Conservation (phyloP, 2,888 invertebrate species). For the Limulus polyphemus region DNA sequence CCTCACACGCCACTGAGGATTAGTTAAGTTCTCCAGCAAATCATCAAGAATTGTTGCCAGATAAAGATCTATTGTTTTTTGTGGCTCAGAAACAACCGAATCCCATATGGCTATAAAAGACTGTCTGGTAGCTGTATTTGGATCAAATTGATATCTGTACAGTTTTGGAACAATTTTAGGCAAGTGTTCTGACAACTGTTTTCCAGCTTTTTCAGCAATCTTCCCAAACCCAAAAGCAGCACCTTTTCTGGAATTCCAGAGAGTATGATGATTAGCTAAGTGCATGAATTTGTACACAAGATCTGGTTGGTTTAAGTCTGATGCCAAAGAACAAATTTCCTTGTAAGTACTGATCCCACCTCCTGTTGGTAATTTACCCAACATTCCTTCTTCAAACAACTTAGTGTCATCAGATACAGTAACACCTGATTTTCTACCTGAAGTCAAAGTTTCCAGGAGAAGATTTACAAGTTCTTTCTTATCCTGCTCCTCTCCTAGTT, state of each 20-base stretch:
- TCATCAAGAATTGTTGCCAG: slow-evolving; percentile 68
- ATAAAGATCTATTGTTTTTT: slow-evolving; percentile 69
- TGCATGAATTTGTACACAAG: slow-evolving; percentile 92
- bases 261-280: slow-evolving; percentile 81
- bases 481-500: slow-evolving; percentile 58
- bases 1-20: slow-evolving; percentile 73
- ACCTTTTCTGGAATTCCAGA: slow-evolving; percentile 90
- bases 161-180: slow-evolving; percentile 75
- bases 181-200: slow-evolving; percentile 65
- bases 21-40: slow-evolving; percentile 63
- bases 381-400: too few relatives aligned
- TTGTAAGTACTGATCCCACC: slow-evolving; percentile 84
- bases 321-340: slow-evolving; percentile 82
- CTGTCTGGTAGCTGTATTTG: slow-evolving; percentile 77
- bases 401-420: too few relatives aligned
- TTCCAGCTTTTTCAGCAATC: slow-evolving; percentile 68
- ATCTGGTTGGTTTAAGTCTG: slow-evolving; percentile 88
- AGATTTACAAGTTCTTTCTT: slow-evolving; percentile 58
- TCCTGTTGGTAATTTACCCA: slow-evolving; percentile 38
- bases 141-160: slow-evolving; percentile 80
- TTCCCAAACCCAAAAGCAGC: slow-evolving; percentile 86
- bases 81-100: slow-evolving; percentile 69
- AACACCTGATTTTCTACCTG: slow-evolving; percentile 48
- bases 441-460: slow-evolving; percentile 67
- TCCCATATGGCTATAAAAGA: slow-evolving; percentile 93